Evolutionary conservation across 2,888 invertebrate genomes (phyloP).

Genomic region (Amorpha juglandis): DNA sequence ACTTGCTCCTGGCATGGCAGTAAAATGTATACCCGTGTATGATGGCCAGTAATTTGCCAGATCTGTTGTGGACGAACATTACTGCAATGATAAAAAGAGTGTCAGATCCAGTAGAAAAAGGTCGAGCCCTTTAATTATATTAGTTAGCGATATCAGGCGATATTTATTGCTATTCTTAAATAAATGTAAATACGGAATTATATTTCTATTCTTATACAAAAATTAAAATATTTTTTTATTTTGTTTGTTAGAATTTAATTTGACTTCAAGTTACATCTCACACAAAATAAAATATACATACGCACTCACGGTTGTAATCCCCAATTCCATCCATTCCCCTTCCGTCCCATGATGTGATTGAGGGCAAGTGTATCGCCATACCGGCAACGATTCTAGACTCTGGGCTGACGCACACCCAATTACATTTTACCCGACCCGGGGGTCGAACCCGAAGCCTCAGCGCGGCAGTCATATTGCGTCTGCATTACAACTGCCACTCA

Average conservation of each 20-base stretch:
- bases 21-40: slow-evolving; percentile 37
- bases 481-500: too few relatives aligned
- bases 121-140: neutral
- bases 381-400: too few relatives aligned
- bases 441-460: too few relatives aligned
- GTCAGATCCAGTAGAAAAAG: neutral
- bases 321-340: too few relatives aligned
- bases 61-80: slow-evolving; percentile 30
- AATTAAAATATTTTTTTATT: neutral
- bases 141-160: neutral
- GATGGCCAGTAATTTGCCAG: slow-evolving; percentile 39
- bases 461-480: too few relatives aligned
- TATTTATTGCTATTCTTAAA: neutral
- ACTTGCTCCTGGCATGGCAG: slow-evolving; percentile 29
- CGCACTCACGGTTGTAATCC: too few relatives aligned
- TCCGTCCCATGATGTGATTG: too few relatives aligned
- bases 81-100: slow-evolving; percentile 12
- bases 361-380: too few relatives aligned
- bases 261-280: neutral
- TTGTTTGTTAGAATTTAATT: neutral
- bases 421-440: too few relatives aligned
- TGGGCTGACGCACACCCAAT: too few relatives aligned
- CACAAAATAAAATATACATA: neutral
- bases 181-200: neutral
- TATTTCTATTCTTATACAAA: neutral